phyloP scores from a whole-genome alignment of 2,888 invertebrate species.

The Camptogramma bilineatum region DNA sequence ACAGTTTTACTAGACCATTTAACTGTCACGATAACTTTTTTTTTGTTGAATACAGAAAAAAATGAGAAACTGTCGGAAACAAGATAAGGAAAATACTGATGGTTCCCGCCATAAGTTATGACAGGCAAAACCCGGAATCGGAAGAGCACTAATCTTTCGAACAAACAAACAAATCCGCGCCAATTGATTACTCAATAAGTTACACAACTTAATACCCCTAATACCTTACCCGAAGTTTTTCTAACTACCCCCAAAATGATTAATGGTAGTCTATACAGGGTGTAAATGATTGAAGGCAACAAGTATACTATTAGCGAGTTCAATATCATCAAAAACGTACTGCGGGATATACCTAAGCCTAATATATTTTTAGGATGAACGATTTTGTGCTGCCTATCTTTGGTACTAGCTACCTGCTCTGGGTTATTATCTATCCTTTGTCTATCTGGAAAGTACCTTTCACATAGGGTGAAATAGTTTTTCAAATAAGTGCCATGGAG shows the following conservation, averaged over 20 bases:
- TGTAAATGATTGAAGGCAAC: background rate
- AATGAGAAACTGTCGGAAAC: background rate
- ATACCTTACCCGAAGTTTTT: conserved; percentile 32
- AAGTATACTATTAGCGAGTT: background rate
- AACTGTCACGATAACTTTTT: background rate
- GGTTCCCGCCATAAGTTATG: conserved; percentile 2
- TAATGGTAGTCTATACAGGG: conserved; percentile 25
- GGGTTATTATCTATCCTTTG: too few relatives aligned
- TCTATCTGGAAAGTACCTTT: too few relatives aligned
- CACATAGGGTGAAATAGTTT: too few relatives aligned
- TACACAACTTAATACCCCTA: conserved; percentile 32
- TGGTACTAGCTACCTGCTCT: too few relatives aligned
- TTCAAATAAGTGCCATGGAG: too few relatives aligned
- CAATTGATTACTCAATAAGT: conserved; percentile 36
- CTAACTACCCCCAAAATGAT: conserved; percentile 33
- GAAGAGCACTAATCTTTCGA: conserved; percentile 15
- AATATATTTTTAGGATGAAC: too few relatives aligned
- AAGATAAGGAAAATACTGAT: conserved; percentile 1
- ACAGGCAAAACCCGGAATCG: conserved; percentile 7
- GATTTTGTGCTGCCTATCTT: too few relatives aligned
- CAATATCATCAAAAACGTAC: background rate
- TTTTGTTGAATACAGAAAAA: too few relatives aligned
- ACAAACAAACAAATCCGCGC: conserved; percentile 36
- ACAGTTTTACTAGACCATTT: too few relatives aligned
- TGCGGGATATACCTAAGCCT: too few relatives aligned